These are phyloP conservation scores for Phenacoccus solenopsis DNA, from an alignment of 1,140 invertebrate genomes.

Conservation along the genomic window DNA sequence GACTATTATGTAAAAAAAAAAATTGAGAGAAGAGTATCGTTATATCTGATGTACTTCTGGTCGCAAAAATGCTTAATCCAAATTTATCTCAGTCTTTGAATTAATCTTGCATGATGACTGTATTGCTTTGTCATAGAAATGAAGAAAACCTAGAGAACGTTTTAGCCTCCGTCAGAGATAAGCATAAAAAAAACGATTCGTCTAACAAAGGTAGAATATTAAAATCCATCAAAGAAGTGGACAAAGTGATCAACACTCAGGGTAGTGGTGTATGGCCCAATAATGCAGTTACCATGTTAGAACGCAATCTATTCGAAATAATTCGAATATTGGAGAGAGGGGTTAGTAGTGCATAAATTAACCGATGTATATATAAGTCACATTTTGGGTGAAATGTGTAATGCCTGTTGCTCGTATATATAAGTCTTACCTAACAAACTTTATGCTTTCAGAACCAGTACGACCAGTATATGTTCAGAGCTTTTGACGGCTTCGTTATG, in stretches of 20 bases:
- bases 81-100: no score
- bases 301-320: constrained; percentile 48
- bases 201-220: constrained; percentile 44
- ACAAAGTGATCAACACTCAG: constrained; percentile 42
- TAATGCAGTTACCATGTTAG: constrained; percentile 43
- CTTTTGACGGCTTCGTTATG: constrained; percentile 41
- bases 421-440: neutral
- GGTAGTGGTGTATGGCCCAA: constrained; percentile 45
- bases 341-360: constrained; percentile 32
- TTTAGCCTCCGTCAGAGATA: constrained; percentile 33
- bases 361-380: no score
- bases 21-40: no score
- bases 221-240: constrained; percentile 48
- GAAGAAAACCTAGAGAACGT: constrained; percentile 33
- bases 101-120: no score
- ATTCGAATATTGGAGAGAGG: constrained; percentile 45
- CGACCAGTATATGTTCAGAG: constrained; percentile 42
- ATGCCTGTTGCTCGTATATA: no score
- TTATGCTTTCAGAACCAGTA: constrained; percentile 31
- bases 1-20: neutral
- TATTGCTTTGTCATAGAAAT: constrained; percentile 30
- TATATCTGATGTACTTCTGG: no score
- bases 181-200: constrained; percentile 35
- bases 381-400: no score
- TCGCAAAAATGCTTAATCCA: no score